Evolutionary conservation across 2,888 invertebrate genomes (phyloP).

Genomic region (Catocala nupta): DNA sequence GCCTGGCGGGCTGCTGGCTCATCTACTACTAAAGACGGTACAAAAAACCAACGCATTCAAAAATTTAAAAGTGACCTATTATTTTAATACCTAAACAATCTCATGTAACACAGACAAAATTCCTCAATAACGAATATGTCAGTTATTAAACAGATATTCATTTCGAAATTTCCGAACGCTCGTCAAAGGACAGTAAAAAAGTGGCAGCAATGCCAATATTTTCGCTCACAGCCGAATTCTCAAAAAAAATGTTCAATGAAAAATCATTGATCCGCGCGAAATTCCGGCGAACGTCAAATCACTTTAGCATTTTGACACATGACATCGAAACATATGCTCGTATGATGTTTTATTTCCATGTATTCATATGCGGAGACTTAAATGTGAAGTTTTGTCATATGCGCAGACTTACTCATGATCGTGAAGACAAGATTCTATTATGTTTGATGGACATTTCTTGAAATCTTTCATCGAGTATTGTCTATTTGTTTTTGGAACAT

Average conservation of each 20-base stretch:
- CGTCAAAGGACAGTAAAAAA: not conserved
- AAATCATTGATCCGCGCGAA: slow-evolving; percentile 13
- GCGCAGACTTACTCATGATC: not conserved
- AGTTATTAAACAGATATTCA: slow-evolving; percentile 2
- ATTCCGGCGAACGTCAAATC: slow-evolving; percentile 17
- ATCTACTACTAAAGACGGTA: too few relatives aligned
- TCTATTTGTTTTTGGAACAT: slow-evolving; percentile 22
- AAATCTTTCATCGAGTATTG: slow-evolving; percentile 15
- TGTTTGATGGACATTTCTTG: slow-evolving; percentile 37
- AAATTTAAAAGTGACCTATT: too few relatives aligned
- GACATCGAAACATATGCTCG: slow-evolving; percentile 28
- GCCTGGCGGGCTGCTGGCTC: too few relatives aligned
- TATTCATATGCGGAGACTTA: slow-evolving; percentile 7
- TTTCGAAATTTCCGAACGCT: not conserved
- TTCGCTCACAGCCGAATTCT: not conserved
- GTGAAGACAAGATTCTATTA: slow-evolving; percentile 26
- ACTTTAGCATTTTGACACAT: slow-evolving; percentile 34
- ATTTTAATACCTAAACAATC: too few relatives aligned
- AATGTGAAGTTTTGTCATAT: slow-evolving; percentile 1
- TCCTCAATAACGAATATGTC: slow-evolving; percentile 1
- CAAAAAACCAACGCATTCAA: too few relatives aligned
- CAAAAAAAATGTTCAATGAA: slow-evolving; percentile 4
- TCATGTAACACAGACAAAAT: too few relatives aligned
- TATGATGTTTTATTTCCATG: slow-evolving; percentile 15
- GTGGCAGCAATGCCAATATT: slow-evolving; percentile 1